Base-by-base conservation (phyloP, 2,797 vertebrate genomes). In the Decapterus maruadsi region DNA sequence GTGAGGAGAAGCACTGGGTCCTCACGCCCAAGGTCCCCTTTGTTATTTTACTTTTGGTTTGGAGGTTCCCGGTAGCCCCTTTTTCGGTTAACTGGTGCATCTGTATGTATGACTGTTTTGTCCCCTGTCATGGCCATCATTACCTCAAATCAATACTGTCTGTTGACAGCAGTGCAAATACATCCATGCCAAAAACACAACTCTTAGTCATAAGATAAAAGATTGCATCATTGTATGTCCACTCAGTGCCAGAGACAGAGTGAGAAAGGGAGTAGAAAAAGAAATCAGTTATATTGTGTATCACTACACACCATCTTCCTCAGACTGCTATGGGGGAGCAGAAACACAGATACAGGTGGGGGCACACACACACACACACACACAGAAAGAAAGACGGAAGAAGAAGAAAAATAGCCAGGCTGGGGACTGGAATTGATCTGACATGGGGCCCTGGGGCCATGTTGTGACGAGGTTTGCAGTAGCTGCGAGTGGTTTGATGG, bases 61-160 rank as follows among this genome's bases (percentile, higher is more conserved):
- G n/a, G n/a, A n/a, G n/a, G n/a, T n/a, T n/a, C n/a, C n/a, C n/a
- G n/a, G n/a, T n/a, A n/a, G n/a, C n/a, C n/a, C n/a, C n/a, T n/a
- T n/a, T n/a, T n/a, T n/a, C n/a, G n/a, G n/a, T n/a, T n/a, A n/a
- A 50, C 36, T 59, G 36, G 51, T 54, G 11, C 48, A n/a, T 72
- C 50, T 62, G 17, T 76, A 58, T 67, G 53, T 67, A 64, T 63
- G 45, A 38, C 54, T 69, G 38, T 42, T 22, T 67, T 63, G 78
- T 77, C 72, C 58, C 43, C 63, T 51, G 50, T 70, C 58, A 60
- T 72, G 76, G 61, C 81, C 73, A 70, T 87, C 77, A 89, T 89
- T 89, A 92, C 64, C 68, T 55, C 57, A 82, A 85, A 92, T 93
- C 91, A 89, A 91, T 93, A 87, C 65, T 7, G 14, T 46, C 46